phyloP scores from a whole-genome alignment of 1,140 invertebrate genomes.

The Temnothorax nylanderi region DNA sequence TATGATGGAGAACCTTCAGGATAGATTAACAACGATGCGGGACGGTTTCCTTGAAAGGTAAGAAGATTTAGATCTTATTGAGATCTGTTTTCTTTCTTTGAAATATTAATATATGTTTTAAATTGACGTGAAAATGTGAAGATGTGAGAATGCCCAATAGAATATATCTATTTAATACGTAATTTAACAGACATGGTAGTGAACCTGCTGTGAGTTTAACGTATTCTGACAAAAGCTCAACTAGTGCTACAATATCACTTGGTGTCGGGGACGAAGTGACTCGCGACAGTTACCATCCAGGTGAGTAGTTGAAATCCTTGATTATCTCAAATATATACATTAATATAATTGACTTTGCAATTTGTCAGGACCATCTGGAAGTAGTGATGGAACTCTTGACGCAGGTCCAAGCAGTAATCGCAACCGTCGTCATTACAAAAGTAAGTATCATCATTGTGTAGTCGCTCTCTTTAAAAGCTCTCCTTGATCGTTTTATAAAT shows the following conservation, averaged over 20 bases:
- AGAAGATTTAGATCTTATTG: background rate
- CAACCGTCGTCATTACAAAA: slow-evolving; percentile 75
- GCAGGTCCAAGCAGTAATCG: slow-evolving; percentile 77
- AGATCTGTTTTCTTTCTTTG: background rate
- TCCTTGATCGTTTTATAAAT: background rate
- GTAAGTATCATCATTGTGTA: slow-evolving; percentile 69
- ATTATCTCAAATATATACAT: slow-evolving; percentile 25
- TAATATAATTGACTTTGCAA: background rate
- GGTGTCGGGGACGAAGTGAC: slow-evolving; percentile 85
- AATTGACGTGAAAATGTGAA: background rate
- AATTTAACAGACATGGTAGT: slow-evolving; percentile 84
- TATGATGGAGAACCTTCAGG: slow-evolving; percentile 84
- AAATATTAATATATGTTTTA: slow-evolving; percentile 1
- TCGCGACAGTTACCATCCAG: slow-evolving; percentile 80
- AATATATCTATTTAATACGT: slow-evolving; percentile 18
- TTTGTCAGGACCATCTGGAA: slow-evolving; percentile 74
- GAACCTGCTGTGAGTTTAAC: slow-evolving; percentile 87
- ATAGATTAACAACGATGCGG: slow-evolving; percentile 85
- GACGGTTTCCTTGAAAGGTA: slow-evolving; percentile 81
- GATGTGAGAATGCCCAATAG: background rate
- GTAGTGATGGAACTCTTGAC: slow-evolving; percentile 62
- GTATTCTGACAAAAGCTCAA: slow-evolving; percentile 86
- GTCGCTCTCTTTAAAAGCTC: background rate
- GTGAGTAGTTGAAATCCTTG: slow-evolving; percentile 60
- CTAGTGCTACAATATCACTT: slow-evolving; percentile 85